Conservation (phyloP, 2,888 invertebrate species). For the Epinotia demarniana region DNA sequence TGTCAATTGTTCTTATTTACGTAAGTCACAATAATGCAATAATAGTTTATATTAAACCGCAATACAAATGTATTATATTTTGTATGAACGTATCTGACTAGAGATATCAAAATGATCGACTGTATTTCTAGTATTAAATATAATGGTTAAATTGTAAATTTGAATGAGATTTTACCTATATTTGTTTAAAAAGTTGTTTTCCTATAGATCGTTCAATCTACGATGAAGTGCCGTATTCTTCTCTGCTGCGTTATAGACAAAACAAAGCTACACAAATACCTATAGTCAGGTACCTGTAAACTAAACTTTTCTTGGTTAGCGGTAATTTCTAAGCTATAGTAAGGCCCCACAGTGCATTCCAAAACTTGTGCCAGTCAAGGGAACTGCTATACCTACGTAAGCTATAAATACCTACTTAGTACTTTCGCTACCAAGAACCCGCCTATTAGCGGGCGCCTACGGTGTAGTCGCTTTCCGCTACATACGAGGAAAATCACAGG, state of each 20-base stretch:
- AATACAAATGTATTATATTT: conserved; percentile 27
- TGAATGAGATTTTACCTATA: conserved; percentile 9
- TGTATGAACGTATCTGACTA: conserved; percentile 25
- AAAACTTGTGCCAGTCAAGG: not conserved
- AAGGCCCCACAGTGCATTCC: not conserved
- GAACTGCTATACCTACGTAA: not conserved
- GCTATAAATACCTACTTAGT: no score
- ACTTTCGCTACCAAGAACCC: no score
- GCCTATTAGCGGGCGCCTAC: no score
- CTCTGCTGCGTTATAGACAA: not conserved
- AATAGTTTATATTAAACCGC: conserved; percentile 39
- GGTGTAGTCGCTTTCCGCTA: no score
- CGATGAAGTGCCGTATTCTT: not conserved
- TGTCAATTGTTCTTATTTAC: conserved; percentile 41
- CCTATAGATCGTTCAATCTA: not conserved
- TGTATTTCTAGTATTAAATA: conserved; percentile 34
- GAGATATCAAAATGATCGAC: not conserved
- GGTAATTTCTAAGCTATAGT: not conserved
- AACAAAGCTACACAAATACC: not conserved
- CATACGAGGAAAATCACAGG: no score
- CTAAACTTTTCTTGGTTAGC: not conserved
- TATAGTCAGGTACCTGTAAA: no score
- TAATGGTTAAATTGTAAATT: conserved; percentile 25
- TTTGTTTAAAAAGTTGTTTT: not conserved
- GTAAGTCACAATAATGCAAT: conserved; percentile 38